Conservation (phyloP, 2,797 vertebrate genomes). For the Amazona ochrocephala region DNA sequence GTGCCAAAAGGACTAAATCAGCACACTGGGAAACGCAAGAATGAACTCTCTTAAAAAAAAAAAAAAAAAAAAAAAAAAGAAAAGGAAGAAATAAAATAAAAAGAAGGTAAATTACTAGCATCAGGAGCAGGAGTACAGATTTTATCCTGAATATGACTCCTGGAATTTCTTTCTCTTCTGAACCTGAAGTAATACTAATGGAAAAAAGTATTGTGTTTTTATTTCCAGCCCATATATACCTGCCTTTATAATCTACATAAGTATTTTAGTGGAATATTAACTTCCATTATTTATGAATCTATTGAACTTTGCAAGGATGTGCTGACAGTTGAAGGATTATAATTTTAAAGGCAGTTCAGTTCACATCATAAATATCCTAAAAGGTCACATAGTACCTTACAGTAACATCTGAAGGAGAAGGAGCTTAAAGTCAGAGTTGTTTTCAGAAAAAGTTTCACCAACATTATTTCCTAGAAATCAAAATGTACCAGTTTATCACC, state of each 20-base stretch:
- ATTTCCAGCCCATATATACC: conserved; percentile 51
- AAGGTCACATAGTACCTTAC: conserved; percentile 72
- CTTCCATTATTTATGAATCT: conserved; percentile 80
- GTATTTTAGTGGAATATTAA: conserved; percentile 73
- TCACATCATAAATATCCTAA: conserved; percentile 76
- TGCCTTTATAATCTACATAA: conserved; percentile 73
- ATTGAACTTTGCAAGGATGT: conserved; percentile 79
- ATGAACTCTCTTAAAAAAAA: conserved; percentile 17
- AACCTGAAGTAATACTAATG: conserved; percentile 45
- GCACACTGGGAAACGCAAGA: conserved; percentile 37
- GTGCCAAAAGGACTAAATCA: conserved; percentile 50
- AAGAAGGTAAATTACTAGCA: conserved; percentile 19
- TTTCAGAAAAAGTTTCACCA: conserved; percentile 6
- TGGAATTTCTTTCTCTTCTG: conserved; percentile 31
- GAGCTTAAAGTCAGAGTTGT: conserved; percentile 44
- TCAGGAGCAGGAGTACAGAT: conserved; percentile 10
- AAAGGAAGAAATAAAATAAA: neutral
- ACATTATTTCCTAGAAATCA: conserved; percentile 7
- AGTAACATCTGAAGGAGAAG: conserved; percentile 52
- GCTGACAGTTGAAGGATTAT: conserved; percentile 71
- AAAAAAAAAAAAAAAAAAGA: neutral
- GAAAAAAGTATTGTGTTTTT: conserved; percentile 65
- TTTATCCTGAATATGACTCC: conserved; percentile 1
- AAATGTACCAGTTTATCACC: neutral
- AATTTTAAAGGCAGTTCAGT: conserved; percentile 74